phyloP scores from a whole-genome alignment of 2,113 vertebrate species.

The Alethe diademata region DNA sequence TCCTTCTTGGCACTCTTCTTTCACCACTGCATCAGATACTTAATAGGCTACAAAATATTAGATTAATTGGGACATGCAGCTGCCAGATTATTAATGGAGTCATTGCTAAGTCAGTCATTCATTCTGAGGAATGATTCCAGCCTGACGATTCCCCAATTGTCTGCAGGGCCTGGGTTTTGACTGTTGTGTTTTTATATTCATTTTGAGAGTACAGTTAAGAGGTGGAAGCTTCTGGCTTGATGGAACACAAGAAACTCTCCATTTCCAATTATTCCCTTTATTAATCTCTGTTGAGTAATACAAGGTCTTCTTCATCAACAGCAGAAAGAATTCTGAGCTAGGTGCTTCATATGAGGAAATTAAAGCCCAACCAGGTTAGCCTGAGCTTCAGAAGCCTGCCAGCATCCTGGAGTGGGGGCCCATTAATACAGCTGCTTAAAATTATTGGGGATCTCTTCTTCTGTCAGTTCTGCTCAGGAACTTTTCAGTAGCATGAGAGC shows the following conservation, averaged over 20 bases:
- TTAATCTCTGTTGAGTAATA: background rate
- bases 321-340: background rate
- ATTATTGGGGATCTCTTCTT: background rate
- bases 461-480: background rate
- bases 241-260: background rate
- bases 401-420: background rate
- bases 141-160: background rate
- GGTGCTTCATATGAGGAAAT: background rate
- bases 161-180: background rate
- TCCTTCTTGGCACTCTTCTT: background rate
- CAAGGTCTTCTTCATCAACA: background rate
- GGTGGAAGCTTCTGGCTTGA: background rate
- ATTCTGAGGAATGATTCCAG: background rate
- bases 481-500: background rate
- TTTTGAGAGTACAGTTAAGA: background rate
- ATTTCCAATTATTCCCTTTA: background rate
- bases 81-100: background rate
- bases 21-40: background rate
- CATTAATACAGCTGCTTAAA: background rate
- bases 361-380: background rate
- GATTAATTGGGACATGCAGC: background rate
- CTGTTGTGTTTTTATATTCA: background rate
- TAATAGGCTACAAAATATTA: background rate
- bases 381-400: background rate
- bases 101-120: background rate